These are phyloP conservation scores for Bhutanitis thaidina DNA, from an alignment of 2,888 invertebrate genomes.

Conservation along the genomic window DNA sequence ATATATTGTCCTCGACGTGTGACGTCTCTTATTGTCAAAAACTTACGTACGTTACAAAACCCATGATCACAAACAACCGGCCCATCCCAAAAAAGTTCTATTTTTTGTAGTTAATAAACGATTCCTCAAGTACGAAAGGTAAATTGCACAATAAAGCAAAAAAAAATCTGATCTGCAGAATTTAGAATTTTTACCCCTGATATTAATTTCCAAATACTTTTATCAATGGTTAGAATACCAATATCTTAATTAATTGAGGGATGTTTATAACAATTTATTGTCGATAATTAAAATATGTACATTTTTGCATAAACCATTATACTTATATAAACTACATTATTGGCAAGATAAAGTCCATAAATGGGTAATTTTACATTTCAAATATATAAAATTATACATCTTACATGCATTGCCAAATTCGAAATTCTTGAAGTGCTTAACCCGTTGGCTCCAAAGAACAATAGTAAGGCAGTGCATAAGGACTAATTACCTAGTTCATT, in stretches of 20 bases:
- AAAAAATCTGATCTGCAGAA: not conserved
- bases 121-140: not conserved
- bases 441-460: too few species aligned
- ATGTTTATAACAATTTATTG: not conserved
- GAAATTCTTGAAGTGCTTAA: too few species aligned
- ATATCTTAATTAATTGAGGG: constrained; percentile 2
- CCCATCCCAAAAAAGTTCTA: not conserved
- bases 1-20: too few species aligned
- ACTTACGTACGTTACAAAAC: too few species aligned
- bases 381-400: not conserved
- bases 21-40: too few species aligned
- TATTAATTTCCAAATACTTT: not conserved
- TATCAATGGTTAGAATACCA: not conserved
- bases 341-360: constrained; percentile 9
- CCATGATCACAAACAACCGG: too few species aligned
- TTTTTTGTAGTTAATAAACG: not conserved
- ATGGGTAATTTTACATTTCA: not conserved
- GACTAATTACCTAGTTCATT: too few species aligned
- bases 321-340: not conserved
- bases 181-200: not conserved
- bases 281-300: constrained; percentile 1
- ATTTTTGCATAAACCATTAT: not conserved
- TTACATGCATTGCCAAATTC: not conserved
- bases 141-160: not conserved
- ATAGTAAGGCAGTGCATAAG: too few species aligned